Conservation (phyloP, 2,888 invertebrate genomes). For the Microctonus brassicae region DNA sequence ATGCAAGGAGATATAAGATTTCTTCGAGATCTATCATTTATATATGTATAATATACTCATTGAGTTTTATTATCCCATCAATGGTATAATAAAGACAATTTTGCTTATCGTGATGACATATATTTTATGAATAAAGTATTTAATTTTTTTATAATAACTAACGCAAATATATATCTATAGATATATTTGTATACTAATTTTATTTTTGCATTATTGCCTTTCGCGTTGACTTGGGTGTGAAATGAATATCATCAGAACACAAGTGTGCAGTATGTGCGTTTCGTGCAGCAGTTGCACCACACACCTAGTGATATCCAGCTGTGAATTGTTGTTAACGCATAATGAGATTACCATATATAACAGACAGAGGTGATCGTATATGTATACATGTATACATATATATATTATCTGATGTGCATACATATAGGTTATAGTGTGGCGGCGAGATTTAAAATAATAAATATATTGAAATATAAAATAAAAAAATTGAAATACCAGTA, state of each 20-base stretch:
- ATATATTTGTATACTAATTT: not conserved
- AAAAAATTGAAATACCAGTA: not conserved
- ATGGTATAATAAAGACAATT: not conserved
- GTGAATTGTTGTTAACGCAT: constrained; percentile 56
- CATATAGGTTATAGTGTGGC: no score
- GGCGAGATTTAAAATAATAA: not conserved
- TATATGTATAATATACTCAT: not conserved
- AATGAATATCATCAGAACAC: not conserved
- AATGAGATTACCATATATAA: constrained; percentile 54
- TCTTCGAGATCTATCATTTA: not conserved
- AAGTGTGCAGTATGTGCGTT: no score
- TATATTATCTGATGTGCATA: no score
- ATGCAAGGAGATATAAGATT: not conserved
- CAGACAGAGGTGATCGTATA: not conserved
- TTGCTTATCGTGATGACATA: not conserved
- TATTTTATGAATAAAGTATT: not conserved
- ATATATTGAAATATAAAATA: constrained; percentile 26
- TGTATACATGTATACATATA: not conserved
- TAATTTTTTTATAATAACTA: not conserved
- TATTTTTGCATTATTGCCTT: no score
- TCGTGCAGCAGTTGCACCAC: constrained; percentile 25
- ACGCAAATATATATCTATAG: not conserved
- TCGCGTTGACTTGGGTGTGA: not conserved
- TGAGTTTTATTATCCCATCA: not conserved
- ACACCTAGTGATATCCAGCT: constrained; percentile 51